These are phyloP conservation scores for Calypte anna DNA, from an alignment of 2,113 vertebrate species.

Conservation along the genomic window DNA sequence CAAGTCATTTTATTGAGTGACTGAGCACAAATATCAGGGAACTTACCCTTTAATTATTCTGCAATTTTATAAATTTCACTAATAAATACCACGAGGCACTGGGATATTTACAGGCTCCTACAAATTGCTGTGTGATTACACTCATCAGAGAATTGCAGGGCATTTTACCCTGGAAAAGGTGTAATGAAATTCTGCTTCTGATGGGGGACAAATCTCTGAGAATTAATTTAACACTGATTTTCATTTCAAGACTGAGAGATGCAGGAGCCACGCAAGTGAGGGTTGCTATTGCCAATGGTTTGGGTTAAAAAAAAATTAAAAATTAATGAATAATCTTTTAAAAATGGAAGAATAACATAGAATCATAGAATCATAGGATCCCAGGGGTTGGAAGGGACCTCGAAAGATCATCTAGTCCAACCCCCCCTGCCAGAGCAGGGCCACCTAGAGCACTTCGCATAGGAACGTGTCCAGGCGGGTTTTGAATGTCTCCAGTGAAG, in stretches of 20 bases:
- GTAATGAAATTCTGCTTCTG: neutral
- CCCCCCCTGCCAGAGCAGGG: too few species aligned
- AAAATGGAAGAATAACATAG: neutral
- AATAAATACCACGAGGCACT: neutral
- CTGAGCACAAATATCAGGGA: neutral
- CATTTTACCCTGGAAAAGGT: neutral
- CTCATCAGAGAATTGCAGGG: neutral
- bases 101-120: neutral
- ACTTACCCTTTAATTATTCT: neutral
- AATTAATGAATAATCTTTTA: neutral
- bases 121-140: neutral
- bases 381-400: too few species aligned
- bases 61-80: neutral
- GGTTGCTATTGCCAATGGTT: neutral
- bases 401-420: too few species aligned
- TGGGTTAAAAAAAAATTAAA: neutral
- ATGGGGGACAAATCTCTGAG: neutral
- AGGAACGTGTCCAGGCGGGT: too few species aligned
- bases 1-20: constrained; percentile 3
- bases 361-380: too few species aligned
- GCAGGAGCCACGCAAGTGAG: neutral
- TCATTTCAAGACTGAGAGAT: neutral
- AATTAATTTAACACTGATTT: neutral
- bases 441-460: too few species aligned
- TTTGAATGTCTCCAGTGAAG: too few species aligned